Evolutionary conservation across 2,888 invertebrate species (phyloP), one percentile per base, ranked within the genome.

Genomic region (Myathropa florea): DNA sequence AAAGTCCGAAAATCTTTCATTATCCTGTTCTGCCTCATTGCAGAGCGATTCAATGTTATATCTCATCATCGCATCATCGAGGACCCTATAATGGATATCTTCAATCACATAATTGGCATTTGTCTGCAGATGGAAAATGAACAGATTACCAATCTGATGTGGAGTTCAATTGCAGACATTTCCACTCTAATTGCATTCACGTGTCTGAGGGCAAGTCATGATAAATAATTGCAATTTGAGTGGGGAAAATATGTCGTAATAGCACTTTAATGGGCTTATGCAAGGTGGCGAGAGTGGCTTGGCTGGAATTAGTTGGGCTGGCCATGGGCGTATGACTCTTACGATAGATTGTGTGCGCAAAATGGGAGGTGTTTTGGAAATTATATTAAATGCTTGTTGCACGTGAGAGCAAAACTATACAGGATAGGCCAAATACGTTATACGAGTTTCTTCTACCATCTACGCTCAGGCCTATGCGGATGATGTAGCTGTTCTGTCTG

Each of bases 211-310:
- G 30, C 28, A 64, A 63, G 46, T 79, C 46, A 46, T 64, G 63
- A 71, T 57, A 53, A 71, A 18, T 46, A 46, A 65, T 71, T 60
- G 71, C 65, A 65, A 71, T 79, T n/a, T 79, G 59, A 71, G 78
- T 78, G 78, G 71, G n/a, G 78, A 78, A 78, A 71, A 64, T 71
- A 46, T 28, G 28, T n/a, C 21, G 39, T 71, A 79, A 71, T 79
- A 64, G 78, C 2, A 3, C 39, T 64, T 78, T 78, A 71, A 71
- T 78, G 39, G 64, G 64, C 21, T n/a, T 46, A 23, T 36, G 18
- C 23, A 33, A 7, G 33, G 33, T n/a, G 21, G 7, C 18, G 53
- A 21, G n/a, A 53, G 53, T n/a, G 18, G 7, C n/a, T 7, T 53
- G 57, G 24, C 14, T 23, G 57, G 23, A 12, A 10, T 24, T 57